phyloP scores from a whole-genome alignment of 1,140 invertebrate genomes.

The Argopecten irradians region DNA sequence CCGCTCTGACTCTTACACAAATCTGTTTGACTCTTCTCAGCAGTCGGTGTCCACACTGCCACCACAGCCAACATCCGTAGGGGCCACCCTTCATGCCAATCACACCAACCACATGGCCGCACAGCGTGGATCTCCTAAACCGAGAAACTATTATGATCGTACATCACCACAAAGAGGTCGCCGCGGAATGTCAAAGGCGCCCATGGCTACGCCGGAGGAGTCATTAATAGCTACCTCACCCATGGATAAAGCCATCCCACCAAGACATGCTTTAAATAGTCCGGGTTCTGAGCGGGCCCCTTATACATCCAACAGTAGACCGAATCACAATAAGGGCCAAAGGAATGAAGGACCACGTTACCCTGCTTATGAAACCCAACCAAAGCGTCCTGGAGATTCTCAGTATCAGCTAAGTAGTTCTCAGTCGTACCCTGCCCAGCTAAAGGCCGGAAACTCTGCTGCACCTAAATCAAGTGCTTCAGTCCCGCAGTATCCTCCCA shows the following conservation, averaged over 20 bases:
- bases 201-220: constrained; percentile 66
- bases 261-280: constrained; percentile 57
- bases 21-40: constrained; percentile 86
- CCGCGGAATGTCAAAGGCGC: constrained; percentile 50
- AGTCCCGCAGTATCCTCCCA: background rate
- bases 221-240: constrained; percentile 52
- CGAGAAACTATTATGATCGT: constrained; percentile 32
- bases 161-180: constrained; percentile 40
- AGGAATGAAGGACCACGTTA: background rate
- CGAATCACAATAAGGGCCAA: constrained; percentile 28
- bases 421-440: background rate
- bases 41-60: constrained; percentile 30
- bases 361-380: background rate
- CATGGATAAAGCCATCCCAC: constrained; percentile 36
- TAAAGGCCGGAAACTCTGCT: background rate
- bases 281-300: constrained; percentile 57
- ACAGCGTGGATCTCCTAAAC: constrained; percentile 47
- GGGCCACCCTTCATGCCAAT: constrained; percentile 54
- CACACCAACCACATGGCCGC: constrained; percentile 39
- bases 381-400: background rate
- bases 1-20: constrained; percentile 91
- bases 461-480: constrained; percentile 14
- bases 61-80: constrained; percentile 52
- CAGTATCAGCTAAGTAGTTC: background rate
- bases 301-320: constrained; percentile 25